Conservation (phyloP, 92 coral and sea anemone genomes). For the Galaxea fascicularis region DNA sequence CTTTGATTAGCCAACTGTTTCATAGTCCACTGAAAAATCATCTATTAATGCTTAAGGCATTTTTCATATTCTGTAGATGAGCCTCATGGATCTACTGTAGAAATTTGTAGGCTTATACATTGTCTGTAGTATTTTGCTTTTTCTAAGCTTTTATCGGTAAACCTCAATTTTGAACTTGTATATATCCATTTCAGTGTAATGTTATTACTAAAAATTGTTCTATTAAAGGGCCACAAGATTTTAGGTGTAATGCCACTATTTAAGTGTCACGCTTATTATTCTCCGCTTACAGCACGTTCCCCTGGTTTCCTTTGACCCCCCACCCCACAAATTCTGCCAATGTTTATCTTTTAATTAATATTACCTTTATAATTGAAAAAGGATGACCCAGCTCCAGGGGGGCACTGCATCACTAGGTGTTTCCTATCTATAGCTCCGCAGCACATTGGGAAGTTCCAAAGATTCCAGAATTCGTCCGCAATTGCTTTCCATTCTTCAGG, state of each 20-base stretch:
- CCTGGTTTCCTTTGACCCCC: constrained; percentile 4
- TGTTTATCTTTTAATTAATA: not conserved
- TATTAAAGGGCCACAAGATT: not conserved
- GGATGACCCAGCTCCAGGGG: constrained; percentile 4
- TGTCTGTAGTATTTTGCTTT: not conserved
- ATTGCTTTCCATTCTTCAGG: constrained; percentile 35
- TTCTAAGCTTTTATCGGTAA: not conserved
- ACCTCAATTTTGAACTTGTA: not conserved
- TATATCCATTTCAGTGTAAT: not conserved
- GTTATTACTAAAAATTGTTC: not conserved
- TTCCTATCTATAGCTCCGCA: constrained; percentile 17
- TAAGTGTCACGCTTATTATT: not conserved
- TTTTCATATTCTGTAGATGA: no score
- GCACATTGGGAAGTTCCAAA: constrained; percentile 51
- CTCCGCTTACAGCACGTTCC: not conserved
- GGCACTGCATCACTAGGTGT: constrained; percentile 39
- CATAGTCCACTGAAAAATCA: no score
- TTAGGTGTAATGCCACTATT: constrained; percentile 3
- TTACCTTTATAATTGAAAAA: not conserved
- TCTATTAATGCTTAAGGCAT: no score
- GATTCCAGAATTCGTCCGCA: constrained; percentile 39
- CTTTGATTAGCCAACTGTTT: no score
- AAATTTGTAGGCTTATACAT: no score
- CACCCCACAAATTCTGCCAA: constrained; percentile 5
- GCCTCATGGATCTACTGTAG: no score